Percentiles rank a stretch among this genome's conserved stretches.
Evolutionary conservation across 2,113 vertebrate genomes (phyloP).

Genomic region (Muscicapa adusta): DNA sequence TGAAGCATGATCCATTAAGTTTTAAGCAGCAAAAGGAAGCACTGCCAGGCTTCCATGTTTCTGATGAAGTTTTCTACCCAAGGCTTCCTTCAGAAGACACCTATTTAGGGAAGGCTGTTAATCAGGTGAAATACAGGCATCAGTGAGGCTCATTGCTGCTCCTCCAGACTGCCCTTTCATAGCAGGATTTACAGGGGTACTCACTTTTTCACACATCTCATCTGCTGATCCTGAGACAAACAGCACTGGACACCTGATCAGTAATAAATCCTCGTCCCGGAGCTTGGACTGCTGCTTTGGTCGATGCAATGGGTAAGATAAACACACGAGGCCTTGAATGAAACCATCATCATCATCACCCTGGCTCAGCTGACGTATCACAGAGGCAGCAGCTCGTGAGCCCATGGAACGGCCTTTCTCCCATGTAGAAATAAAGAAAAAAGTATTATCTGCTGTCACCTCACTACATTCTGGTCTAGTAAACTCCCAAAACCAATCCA

Average conservation of each 20-base stretch:
- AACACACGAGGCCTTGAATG: conserved; percentile 83
- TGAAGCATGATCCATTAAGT: background rate
- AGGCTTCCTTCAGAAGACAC: background rate
- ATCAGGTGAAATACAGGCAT: background rate
- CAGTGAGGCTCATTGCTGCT: background rate
- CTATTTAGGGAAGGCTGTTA: background rate
- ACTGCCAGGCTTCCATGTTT: background rate
- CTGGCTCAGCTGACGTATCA: conserved; percentile 67
- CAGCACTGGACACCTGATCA: conserved; percentile 78
- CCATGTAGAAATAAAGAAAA: background rate
- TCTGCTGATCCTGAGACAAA: conserved; percentile 90
- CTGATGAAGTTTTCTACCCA: background rate
- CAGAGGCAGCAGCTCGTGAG: conserved; percentile 82
- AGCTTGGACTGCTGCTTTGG: conserved; percentile 80
- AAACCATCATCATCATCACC: conserved; percentile 65
- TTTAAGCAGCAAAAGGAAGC: background rate
- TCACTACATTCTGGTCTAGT: background rate
- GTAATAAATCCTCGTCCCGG: conserved; percentile 82
- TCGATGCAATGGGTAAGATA: conserved; percentile 89
- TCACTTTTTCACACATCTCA: conserved; percentile 90
- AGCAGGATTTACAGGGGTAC: background rate
- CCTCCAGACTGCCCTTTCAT: background rate
- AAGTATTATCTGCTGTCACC: background rate
- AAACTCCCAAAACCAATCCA: background rate
- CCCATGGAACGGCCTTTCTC: conserved; percentile 90